Evolutionary conservation across 2,888 invertebrate genomes (phyloP), one percentile per base, ranked within the genome.

Genomic region (Quadroppia sp.): DNA sequence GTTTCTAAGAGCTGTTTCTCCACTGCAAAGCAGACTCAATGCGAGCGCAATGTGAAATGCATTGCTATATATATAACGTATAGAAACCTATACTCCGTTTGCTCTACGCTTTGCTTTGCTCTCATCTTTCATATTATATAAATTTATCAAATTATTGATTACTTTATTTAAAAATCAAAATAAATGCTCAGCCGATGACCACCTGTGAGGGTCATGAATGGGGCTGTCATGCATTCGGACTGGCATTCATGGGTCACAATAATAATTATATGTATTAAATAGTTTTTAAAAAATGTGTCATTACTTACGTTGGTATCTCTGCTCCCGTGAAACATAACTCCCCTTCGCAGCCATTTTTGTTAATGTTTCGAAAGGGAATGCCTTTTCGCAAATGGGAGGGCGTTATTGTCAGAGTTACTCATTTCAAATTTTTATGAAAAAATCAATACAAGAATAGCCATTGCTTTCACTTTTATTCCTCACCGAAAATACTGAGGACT

Each of bases 341-440:
- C 67, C 67, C 67, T 67, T 40, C 36, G 67, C 67, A 67, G 67
- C 67, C 67, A 67, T 67, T 67, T 67, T 67, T 67, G 67, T 67
- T 67, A 67, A 67, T 67, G 67, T 67, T 67, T 67, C 42, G 36
- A 23, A 67, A 67, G 67, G 67, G 67, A 67, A 67, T 40, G 67
- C 67, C 67, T 67, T 67, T 67, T 67, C 67, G 67, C 67, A 67
- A 67, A 67, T 67, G 67, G 67, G 67, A 67, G 67, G 67, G 67
- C 67, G 67, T 67, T 67, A 67, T 67, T 67, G 67, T 67, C 67
- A 67, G 67, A 67, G 67, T 67, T 67, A 67, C 67, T 67, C 67
- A 67, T 67, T 67, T 36, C 36, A 67, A 67, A 67, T 67, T 67
- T 67, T 67, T 67, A 67, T 67, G 40, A 67, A 67, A 36, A 67